Base-by-base conservation (phyloP, 30 jellyfish, hydroid and myxozoan species). In the Rhopilema esculentum region DNA sequence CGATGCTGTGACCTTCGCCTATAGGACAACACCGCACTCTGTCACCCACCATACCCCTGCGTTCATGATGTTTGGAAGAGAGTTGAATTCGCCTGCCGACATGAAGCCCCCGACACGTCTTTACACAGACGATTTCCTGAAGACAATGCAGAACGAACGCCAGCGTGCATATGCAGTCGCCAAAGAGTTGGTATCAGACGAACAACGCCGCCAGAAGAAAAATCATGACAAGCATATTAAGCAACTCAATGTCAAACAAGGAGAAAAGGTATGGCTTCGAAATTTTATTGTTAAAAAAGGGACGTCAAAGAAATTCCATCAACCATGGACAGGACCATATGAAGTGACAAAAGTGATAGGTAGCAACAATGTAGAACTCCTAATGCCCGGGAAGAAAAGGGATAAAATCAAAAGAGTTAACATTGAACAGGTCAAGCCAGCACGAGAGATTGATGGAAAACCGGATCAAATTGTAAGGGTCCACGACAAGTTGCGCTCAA, bases 1-100 rank as follows among this genome's bases (percentile, higher is more conserved):
- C 20, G 91, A 82, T 27, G 83, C 91, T 24, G 24, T 82, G 73
- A 32, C 33, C 16, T 82, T 82, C n/a, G 85, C 85, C 4, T 80
- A 63, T 40, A 62, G 90, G n/a, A 80, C 90, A 24, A 82, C 91
- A n/a, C 91, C 91, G 20, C 91, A 82, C 63, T 66, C 91, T n/a
- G 84, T 67, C 27, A 82, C 85, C 21, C 83, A 66, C 30, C 84
- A 82, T 29, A 64, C 91, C 20, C 91, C 84, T 17, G 91, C 84
- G 15, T 82, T 23, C 75, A 25, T 78, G n/a, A 78, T 78, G 88
- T 26, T 80, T 25, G 83, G 21, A 80, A 66, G 83, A 57, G 81
- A 24, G 49, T 7, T 80, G n/a, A 76, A 22, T 4, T 23, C 33
- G 75, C 75, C 65, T n/a, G 61, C 70, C 25, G 21, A 19, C 32